Base-by-base conservation (phyloP, 92 coral and sea anemone genomes). In the Phenganax marumi region DNA sequence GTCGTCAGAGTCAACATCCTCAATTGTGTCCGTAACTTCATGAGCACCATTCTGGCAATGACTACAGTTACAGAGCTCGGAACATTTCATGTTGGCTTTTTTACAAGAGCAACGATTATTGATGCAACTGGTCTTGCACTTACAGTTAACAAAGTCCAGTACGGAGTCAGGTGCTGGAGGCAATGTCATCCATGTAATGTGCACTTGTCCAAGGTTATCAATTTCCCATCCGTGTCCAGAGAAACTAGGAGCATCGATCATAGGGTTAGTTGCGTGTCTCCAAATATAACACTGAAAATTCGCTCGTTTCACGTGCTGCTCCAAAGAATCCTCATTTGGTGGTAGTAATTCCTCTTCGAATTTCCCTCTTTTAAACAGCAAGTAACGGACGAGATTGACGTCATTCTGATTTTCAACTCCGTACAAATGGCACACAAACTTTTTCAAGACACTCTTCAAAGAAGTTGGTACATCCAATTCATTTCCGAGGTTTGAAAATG, bases 211-310 rank as follows among this genome's bases (percentile, higher is more conserved):
- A 7, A 24, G 73, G 16, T 24, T 43, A 16, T 66, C 24, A 22
- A 66, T 66, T 17, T 66, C 73, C 73, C 73, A 66, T 66, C 73
- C 73, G 24, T 66, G 73, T 66, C 50, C 73, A 66, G 39, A 24
- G 47, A 66, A 66, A 16, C 43, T 66, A 43, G 73, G 46, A 6
- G n/a, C 5, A 17, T 66, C 24, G 39, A 66, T 66, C 8, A 66
- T 66, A 14, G 46, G 39, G 73, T 43, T 24, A 14, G 73, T 66
- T 14, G 73, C 6, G 5, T 22, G 8, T 66, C 73, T 66, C 10
- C 73, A 66, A 43, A 66, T 43, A 6, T 16, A 66, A 66, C 73
- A 66, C 73, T 66, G 73, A 22, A 66, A 66, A 66, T 66, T 66
- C 16, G 73, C 73, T 46, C 73, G n/a, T 24, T 43, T 66, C 6